Base-by-base conservation (phyloP, 2,888 invertebrate species). In the Sphaerophoria rueppellii region DNA sequence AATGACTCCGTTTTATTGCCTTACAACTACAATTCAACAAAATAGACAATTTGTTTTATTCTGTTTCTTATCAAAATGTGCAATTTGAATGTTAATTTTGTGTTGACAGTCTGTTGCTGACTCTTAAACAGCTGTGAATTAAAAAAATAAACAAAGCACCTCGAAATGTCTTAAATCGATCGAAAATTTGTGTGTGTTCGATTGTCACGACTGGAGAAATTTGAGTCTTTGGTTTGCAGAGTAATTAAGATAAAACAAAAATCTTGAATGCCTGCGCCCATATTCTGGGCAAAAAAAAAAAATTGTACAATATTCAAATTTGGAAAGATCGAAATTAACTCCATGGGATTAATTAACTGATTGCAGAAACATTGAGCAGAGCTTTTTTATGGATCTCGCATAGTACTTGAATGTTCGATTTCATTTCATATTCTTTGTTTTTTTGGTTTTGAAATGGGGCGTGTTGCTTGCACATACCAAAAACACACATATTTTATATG, bases 271-370 rank as follows among this genome's bases (percentile, higher is more conserved):
- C 14, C 52, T 52, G 48, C 57, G n/a, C 48, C 4, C 6, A 9
- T 43, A 12, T 43, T 58, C 50, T 43, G 24, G 24, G 32, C 35
- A 70, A 43, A 32, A 12, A 69, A 61, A 61, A 57, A 37, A 55
- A 63, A 4, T 6, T 40, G 69, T 35, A 4, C 6, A 50, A 35
- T 65, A 65, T 65, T 74, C 32, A 74, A 69, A 70, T 80, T 75
- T 60, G 48, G 67, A 80, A 83, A 71, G 79, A 69, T 67, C 2
- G 48, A 48, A 65, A 65, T 75, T 75, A 71, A 71, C 60, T 83
- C 80, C 83, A 71, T 83, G 83, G 83, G 83, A 83, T 67, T 80
- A 80, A 80, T 83, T 83, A 71, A 65, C 80, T 72, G 80, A 83
- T 83, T 75, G 80, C 71, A 40, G 76, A 79, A 55, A 72, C 75